Percentiles rank a stretch among this genome's conserved stretches.
These are phyloP conservation scores for Lytechinus pictus DNA, from an alignment of 35 echinoderm and acorn worm genomes.

Conservation along the genomic window DNA sequence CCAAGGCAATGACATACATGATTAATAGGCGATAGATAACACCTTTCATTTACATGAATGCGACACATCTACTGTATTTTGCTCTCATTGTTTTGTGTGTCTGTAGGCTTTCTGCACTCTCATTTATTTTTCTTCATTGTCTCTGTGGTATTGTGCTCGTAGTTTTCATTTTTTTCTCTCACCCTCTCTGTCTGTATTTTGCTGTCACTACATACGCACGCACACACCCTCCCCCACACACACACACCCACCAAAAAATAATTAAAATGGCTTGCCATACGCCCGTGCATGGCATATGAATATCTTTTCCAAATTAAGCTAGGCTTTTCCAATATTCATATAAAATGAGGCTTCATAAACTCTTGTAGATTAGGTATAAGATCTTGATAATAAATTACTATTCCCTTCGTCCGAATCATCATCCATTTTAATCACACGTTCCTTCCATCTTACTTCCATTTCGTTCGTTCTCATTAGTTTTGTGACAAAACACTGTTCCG, in stretches of 20 bases:
- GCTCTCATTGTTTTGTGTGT: background rate
- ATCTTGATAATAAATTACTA: background rate
- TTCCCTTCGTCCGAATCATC: background rate
- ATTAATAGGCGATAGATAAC: background rate
- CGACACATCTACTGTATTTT: background rate
- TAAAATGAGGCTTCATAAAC: too few species aligned
- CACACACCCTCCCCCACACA: too few species aligned
- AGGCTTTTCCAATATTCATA: too few species aligned
- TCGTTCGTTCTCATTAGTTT: background rate
- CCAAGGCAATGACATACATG: background rate
- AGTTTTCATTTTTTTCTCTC: too few species aligned
- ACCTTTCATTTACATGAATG: background rate
- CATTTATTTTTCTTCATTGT: background rate
- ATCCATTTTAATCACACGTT: background rate
- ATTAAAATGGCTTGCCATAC: too few species aligned
- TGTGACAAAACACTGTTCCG: background rate
- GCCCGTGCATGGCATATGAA: too few species aligned
- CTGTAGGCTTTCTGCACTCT: background rate
- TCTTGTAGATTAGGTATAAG: too few species aligned
- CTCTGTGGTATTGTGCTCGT: too few species aligned
- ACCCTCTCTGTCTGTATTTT: too few species aligned
- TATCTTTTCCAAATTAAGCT: too few species aligned
- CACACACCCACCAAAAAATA: too few species aligned
- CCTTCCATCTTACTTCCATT: background rate
- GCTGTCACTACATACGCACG: too few species aligned